Evolutionary conservation across 2,797 vertebrate genomes (phyloP).

Genomic region (Triplophysa bombifrons): DNA sequence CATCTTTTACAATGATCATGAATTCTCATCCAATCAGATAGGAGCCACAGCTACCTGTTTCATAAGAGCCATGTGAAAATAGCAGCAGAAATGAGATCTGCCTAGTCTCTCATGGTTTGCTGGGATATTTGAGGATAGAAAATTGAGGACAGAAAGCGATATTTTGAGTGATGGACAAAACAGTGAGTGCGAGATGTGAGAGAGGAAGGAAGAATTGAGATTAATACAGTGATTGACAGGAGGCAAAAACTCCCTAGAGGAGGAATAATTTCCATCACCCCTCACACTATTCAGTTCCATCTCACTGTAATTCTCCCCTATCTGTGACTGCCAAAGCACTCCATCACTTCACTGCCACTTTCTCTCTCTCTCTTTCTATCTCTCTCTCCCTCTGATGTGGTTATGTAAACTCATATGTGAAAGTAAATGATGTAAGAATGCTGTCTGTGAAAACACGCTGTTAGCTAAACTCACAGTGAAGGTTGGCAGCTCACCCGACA

Average conservation of each 20-base stretch:
- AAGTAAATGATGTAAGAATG: conserved; percentile 48
- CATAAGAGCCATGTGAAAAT: conserved; percentile 8
- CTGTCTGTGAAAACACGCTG: conserved; percentile 28
- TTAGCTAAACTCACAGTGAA: conserved; percentile 40
- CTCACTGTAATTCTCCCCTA: conserved; percentile 46
- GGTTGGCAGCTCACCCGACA: conserved; percentile 47
- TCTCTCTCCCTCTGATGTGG: not conserved
- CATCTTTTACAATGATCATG: too few relatives aligned
- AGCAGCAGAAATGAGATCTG: conserved; percentile 9
- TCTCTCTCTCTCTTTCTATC: conserved; percentile 34
- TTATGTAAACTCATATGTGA: conserved; percentile 35
- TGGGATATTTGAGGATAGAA: conserved; percentile 21
- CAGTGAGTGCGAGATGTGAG: conserved; percentile 33
- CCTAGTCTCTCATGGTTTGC: not conserved
- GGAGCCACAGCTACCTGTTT: not conserved
- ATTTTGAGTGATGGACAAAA: conserved; percentile 23
- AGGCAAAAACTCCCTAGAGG: conserved; percentile 48
- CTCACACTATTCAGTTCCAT: conserved; percentile 59
- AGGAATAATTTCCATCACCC: conserved; percentile 66
- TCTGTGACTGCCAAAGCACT: conserved; percentile 42
- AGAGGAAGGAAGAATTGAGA: conserved; percentile 58
- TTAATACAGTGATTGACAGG: conserved; percentile 71
- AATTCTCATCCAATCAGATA: not conserved
- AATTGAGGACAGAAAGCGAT: conserved; percentile 25
- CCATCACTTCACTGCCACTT: conserved; percentile 25